Base-by-base conservation (phyloP, 2,113 vertebrate species). In the Hippocampus abdominalis region DNA sequence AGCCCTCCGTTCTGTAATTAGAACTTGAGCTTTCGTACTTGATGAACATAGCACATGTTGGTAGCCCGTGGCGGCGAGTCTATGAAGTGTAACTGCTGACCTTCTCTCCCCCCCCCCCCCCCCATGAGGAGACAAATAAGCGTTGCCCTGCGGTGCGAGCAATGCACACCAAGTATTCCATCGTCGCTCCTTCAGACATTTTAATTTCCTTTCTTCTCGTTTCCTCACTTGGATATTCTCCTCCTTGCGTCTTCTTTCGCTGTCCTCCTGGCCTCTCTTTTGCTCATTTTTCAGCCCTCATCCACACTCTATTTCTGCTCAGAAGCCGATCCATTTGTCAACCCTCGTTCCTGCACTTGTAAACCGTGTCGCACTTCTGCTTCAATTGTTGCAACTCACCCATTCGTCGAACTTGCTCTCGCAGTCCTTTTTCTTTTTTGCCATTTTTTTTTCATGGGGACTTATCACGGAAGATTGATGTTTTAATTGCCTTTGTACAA, bases 21-120 rank as follows among this genome's bases (percentile, higher is more conserved):
- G 70, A 74, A 73, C 73, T 42, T 42, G 23, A 18, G 78, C 74
- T 85, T 75, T 32, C 29, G 29, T 82, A 81, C 74, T 78, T 82
- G 70, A 86, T 83, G 78, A 80, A 80, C 78, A 70, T 70, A 78
- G 66, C 76, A 82, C 81, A 77, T 83, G 81, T 80, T 68, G 70
- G 60, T 73, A 65, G 85, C 83, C 77, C 40, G 49, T 76, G 81
- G 79, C 69, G 12, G 67, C 32, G 69, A 66, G 36, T 44, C 72
- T 79, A 62, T 73, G 48, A 71, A 81, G 76, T 78, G 80, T 78
- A 77, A 81, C 71, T 71, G 76, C 74, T 86, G 84, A 88, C 87
- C 87, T 86, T 78, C 81, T 75, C 66, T 66, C 25, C 76, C 42
- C 62, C 25, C 77, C 29, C 79, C 44, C n/a, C n/a, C n/a, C n/a